Evolutionary conservation across 2,888 invertebrate genomes (phyloP), one percentile per base, ranked within the genome.

Genomic region (Thelaira solivaga): DNA sequence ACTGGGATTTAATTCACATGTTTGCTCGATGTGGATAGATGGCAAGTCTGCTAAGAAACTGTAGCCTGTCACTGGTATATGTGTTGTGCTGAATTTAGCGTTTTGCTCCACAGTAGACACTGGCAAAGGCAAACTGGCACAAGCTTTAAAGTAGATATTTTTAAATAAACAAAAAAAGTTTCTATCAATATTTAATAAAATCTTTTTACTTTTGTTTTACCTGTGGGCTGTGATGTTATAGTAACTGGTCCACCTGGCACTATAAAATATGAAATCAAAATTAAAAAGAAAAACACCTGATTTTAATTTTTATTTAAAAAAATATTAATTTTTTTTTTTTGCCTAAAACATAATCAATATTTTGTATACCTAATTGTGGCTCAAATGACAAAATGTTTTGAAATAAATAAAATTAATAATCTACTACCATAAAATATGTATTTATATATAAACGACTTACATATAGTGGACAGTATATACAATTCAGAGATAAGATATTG

Each of bases 1-100:
- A 95, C 95, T 88, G 87, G 94, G 94, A 85, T 92, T 91, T 8
- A 95, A 88, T 85, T 96, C 95, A 45, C 95, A 92, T 43, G 95
- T 94, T 88, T 95, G 95, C 85, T 95, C 94, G 69, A 95, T 93
- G 80, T 93, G 91, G 4, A 95, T 88, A 51, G 92, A 93, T 68
- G 93, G 91, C 53, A 93, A 91, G 22, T 93, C 93, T 57, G 91
- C 90, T 45, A 95, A 90, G 86, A 94, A 93, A 85, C 94, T 94
- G 76, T 94, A 90, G 11, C 95, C 95, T 45, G 92, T 90, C 39
- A 92, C 88, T 0, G 94, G 93, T 76, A 88, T 83, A 41, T 83
- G 86, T 0, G 86, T 85, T 0, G 51, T n/a, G 18, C 83, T 85
- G 2, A 83, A 83, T 2, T 83, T 72, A 16, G 71, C 73, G 41